Percentiles rank a stretch among this genome's conserved stretches.
Conservation (phyloP, 2,888 invertebrate species). For the Phasia obesa region DNA sequence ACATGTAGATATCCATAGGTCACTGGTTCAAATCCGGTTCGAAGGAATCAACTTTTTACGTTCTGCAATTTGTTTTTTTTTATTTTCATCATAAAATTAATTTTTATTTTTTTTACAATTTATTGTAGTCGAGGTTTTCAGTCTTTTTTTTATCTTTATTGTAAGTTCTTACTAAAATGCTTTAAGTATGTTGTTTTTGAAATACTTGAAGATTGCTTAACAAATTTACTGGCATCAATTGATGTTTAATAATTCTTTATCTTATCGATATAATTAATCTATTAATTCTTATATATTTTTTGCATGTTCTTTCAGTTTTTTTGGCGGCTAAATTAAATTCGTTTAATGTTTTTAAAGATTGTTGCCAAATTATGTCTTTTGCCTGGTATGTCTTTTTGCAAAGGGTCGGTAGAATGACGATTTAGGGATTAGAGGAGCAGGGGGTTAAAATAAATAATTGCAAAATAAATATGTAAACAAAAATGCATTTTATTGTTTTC, state of each 20-base stretch:
- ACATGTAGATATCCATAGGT: no score
- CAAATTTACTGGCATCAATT: slow-evolving; percentile 9
- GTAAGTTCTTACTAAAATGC: no score
- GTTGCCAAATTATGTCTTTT: slow-evolving; percentile 53
- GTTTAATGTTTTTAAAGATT: slow-evolving; percentile 26
- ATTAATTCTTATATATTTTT: slow-evolving; percentile 11
- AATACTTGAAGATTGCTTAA: slow-evolving; percentile 28
- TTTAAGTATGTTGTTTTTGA: slow-evolving; percentile 14
- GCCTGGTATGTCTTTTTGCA: not conserved
- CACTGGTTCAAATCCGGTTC: no score
- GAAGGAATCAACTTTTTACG: no score
- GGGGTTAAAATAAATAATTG: slow-evolving; percentile 33
- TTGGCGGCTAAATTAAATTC: not conserved
- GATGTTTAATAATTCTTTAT: slow-evolving; percentile 39
- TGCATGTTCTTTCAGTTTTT: not conserved
- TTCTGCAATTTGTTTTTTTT: no score
- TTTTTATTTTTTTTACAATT: no score
- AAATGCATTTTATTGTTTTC: slow-evolving; percentile 45
- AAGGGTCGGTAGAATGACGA: not conserved
- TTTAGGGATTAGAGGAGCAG: not conserved
- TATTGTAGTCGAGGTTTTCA: no score
- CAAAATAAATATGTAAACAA: slow-evolving; percentile 47
- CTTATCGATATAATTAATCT: slow-evolving; percentile 13
- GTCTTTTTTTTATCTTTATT: no score
- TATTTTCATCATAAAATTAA: no score